phyloP scores from a whole-genome alignment of 2,888 invertebrate species.

The Lithophane leautieri region DNA sequence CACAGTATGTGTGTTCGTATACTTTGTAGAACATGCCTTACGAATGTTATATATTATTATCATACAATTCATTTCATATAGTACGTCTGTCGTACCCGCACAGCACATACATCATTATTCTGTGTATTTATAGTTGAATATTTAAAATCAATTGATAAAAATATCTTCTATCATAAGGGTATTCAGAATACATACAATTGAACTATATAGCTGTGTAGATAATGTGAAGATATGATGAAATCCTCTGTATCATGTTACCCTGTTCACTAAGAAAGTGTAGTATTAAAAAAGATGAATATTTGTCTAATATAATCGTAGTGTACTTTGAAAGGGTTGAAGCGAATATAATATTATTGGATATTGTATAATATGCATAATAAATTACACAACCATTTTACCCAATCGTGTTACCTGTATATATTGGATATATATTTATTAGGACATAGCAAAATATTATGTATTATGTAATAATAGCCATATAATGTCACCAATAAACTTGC shows the following conservation, averaged over 20 bases:
- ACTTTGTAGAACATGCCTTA: slow-evolving; percentile 59
- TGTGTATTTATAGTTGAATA: slow-evolving; percentile 29
- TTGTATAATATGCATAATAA: slow-evolving; percentile 87
- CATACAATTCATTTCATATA: slow-evolving; percentile 26
- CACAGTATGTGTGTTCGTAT: slow-evolving; percentile 62
- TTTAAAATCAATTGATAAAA: slow-evolving; percentile 52
- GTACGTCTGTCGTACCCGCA: slow-evolving; percentile 23
- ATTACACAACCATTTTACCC: slow-evolving; percentile 89
- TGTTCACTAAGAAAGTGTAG: slow-evolving; percentile 76
- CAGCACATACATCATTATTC: slow-evolving; percentile 38
- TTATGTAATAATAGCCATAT: slow-evolving; percentile 62
- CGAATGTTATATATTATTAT: slow-evolving; percentile 43
- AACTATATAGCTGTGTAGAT: slow-evolving; percentile 69
- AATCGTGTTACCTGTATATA: slow-evolving; percentile 82
- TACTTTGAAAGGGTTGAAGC: slow-evolving; percentile 76
- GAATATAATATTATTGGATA: slow-evolving; percentile 78
- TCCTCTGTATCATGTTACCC: slow-evolving; percentile 78
- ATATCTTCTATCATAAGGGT: slow-evolving; percentile 59
- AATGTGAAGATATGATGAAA: slow-evolving; percentile 71
- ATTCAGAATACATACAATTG: slow-evolving; percentile 72
- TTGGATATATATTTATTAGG: slow-evolving; percentile 71
- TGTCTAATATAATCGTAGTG: slow-evolving; percentile 70
- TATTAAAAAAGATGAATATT: slow-evolving; percentile 68
- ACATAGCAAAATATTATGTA: slow-evolving; percentile 77
- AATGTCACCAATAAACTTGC: slow-evolving; percentile 64